phyloP scores from a whole-genome alignment of 2,113 vertebrate species.

The Montifringilla adamsi region DNA sequence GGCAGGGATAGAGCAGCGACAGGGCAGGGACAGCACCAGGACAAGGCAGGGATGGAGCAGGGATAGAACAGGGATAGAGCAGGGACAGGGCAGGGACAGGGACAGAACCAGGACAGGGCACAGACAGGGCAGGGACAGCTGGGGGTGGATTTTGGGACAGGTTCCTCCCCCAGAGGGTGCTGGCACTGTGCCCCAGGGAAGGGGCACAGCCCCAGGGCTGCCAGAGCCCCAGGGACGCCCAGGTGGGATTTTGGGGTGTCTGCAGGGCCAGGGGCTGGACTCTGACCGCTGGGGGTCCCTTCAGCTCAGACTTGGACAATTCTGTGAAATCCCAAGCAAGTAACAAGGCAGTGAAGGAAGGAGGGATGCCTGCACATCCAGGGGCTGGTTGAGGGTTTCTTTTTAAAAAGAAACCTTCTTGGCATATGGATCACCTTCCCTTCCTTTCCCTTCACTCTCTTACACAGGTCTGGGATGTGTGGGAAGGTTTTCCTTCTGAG shows the following conservation, averaged over 20 bases:
- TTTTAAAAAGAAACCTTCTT: neutral
- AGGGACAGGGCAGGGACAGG: too few relatives aligned
- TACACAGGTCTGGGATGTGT: neutral
- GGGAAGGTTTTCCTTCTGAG: neutral
- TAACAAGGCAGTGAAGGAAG: neutral
- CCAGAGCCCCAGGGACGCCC: neutral
- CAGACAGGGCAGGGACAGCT: too few relatives aligned
- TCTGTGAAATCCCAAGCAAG: too few relatives aligned
- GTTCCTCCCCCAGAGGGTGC: neutral
- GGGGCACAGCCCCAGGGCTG: neutral
- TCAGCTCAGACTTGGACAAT: fast-evolving
- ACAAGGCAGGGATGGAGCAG: too few relatives aligned
- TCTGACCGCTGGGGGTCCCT: neutral
- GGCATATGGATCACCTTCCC: too few relatives aligned
- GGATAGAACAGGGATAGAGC: too few relatives aligned
- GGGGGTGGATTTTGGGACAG: neutral
- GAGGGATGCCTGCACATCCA: neutral
- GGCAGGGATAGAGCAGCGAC: too few relatives aligned
- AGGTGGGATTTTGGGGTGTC: neutral
- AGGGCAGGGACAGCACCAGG: too few relatives aligned
- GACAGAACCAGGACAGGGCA: too few relatives aligned
- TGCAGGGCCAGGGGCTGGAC: neutral
- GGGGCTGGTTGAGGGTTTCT: neutral
- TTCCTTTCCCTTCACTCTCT: neutral
- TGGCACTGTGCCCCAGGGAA: neutral